Base-by-base conservation (phyloP, 2,113 vertebrate genomes). In the Muscicapa adusta region DNA sequence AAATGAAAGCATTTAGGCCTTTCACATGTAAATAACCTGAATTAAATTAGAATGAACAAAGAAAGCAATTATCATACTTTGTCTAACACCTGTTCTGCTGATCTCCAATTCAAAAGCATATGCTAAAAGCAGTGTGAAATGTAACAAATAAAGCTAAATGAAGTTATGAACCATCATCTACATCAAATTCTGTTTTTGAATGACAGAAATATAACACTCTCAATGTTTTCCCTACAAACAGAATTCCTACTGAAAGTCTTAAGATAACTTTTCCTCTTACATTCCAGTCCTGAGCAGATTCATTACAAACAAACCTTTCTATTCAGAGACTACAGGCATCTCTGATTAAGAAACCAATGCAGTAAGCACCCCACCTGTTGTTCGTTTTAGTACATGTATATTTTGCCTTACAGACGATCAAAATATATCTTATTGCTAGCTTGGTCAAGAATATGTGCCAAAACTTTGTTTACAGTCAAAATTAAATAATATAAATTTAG, bases 21-120 rank as follows among this genome's bases (percentile, higher is more conserved):
- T 97, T 98, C 95, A 97, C 96, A 97, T 98, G 97, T 98, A 98
- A 98, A 97, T 96, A 98, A 97, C 90, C 91, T 96, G 94, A 97
- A 97, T 97, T 95, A 97, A 98, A 97, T 97, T 77, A 96, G 86
- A 97, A 97, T 95, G 94, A 98, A 97, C 96, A 98, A 98, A 98
- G 92, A 89, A 97, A 97, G 92, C 76, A 97, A 97, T 98, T 98
- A 97, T 95, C 97, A 94, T 97, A 97, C 93, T 97, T 98, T 97
- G 96, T 97, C 95, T 97, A 97, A 97, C 97, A 97, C 97, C 97
- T 98, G 97, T 97, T 98, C 94, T 93, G 94, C 94, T 98, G 97
- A 97, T 97, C 91, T 91, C 90, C 96, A 97, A 94, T 97, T 98
- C 94, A 97, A 97, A 96, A 97, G 94, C 96, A 97, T 97, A 97